Percentiles rank a stretch among this genome's conserved stretches.
Conservation (phyloP, 2,888 invertebrate genomes). For the Caradrina kadenii region DNA sequence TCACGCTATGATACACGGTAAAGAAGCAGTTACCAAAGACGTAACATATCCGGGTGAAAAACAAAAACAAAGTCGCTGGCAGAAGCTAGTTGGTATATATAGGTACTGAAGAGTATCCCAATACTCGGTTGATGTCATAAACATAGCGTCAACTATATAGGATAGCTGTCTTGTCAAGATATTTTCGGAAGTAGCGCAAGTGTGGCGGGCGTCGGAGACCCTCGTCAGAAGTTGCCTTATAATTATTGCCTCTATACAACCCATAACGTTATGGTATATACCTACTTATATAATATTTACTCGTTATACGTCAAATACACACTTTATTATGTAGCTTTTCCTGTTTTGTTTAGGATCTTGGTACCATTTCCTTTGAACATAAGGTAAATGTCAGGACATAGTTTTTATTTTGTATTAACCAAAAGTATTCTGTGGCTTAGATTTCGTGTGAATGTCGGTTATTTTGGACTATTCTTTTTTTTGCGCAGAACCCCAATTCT, state of each 20-base stretch:
- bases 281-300: slow-evolving; percentile 22
- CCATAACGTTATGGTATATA: slow-evolving; percentile 17
- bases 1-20: too few relatives aligned
- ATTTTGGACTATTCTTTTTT: too few relatives aligned
- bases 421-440: neutral
- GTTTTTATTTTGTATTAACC: neutral
- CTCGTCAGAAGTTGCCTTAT: slow-evolving; percentile 79
- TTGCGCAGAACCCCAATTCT: too few relatives aligned
- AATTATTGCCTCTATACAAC: slow-evolving; percentile 70
- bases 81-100: slow-evolving; percentile 7
- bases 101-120: slow-evolving; percentile 9
- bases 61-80: too few relatives aligned
- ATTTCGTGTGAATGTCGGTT: too few relatives aligned
- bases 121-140: slow-evolving; percentile 38
- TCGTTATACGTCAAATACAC: slow-evolving; percentile 27
- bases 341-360: slow-evolving; percentile 6
- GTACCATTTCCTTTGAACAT: neutral
- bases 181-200: slow-evolving; percentile 73
- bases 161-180: slow-evolving; percentile 60
- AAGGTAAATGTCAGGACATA: neutral
- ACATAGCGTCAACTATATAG: slow-evolving; percentile 41
- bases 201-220: slow-evolving; percentile 80
- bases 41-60: too few relatives aligned
- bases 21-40: too few relatives aligned
- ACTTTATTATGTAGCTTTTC: slow-evolving; percentile 5